Evolutionary conservation across 2,113 vertebrate species (phyloP), one percentile per base, ranked within the genome.

Genomic region (Girardinichthys multiradiatus): DNA sequence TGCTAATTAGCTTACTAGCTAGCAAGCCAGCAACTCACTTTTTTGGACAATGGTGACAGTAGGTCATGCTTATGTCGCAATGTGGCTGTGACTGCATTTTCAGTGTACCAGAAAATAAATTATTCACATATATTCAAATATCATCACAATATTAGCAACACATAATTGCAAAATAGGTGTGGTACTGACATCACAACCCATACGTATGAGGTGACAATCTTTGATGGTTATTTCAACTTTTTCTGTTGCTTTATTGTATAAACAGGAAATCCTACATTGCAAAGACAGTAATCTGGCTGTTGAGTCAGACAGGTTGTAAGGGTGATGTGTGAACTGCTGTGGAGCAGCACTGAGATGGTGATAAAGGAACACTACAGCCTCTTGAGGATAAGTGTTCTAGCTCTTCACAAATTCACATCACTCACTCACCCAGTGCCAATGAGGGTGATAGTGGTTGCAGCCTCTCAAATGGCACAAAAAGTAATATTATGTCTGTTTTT

Each of bases 361-460:
- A 71, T 45, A 70, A 70, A 80, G 78, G 87, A 92, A 88, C 87
- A 83, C 79, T 62, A 17, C 76, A 73, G 57, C 82, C 89, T 76
- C 35, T 76, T 27, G 48, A 82, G 76, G 79, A 51, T 64, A 68
- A 68, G 77, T 91, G 84, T 87, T 90, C 87, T 87, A 92, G 90
- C 87, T 86, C 90, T 92, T 92, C 85, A 82, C 89, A 92, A 91
- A 87, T 91, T 72, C 66, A 79, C 54, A 11, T 82, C 42, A 59
- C 31, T n/a, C 24, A 70, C 57, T 65, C 54, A 71, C 1, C 0
- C 2, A 15, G 48, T 28, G 29, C 57, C 42, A 37, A 5, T 74
- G 57, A 59, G 5, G 24, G 30, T 45, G 51, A 62, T 70, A 14
- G 13, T 13, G 64, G 37, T 61, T 21, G 64, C 57, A 42, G 58